Percentiles rank a stretch among this genome's conserved stretches.
Evolutionary conservation across 2,888 invertebrate genomes (phyloP).

Genomic region (Ommatoiulus sabulosus): DNA sequence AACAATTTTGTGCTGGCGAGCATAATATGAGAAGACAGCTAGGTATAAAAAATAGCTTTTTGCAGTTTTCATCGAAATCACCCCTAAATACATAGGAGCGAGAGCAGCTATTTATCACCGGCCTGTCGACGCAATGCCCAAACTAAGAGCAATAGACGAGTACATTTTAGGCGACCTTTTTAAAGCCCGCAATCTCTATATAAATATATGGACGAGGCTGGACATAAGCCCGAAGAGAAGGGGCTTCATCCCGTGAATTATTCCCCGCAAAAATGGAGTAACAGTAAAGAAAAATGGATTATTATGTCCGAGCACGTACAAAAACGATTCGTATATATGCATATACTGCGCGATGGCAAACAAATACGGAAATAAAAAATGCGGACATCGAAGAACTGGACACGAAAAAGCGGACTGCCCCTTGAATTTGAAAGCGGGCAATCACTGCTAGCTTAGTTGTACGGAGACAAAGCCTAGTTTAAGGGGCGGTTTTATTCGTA

Average conservation of each 20-base stretch:
- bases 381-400: not conserved
- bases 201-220: not conserved
- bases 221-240: not conserved
- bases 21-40: conserved; percentile 10
- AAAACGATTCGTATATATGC: not conserved
- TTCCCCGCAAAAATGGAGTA: not conserved
- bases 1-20: conserved; percentile 48
- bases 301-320: conserved; percentile 13
- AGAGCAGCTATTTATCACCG: conserved; percentile 47
- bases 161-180: conserved; percentile 49
- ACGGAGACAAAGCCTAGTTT: not conserved
- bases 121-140: not conserved
- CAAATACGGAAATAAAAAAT: not conserved
- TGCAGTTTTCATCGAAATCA: conserved; percentile 53
- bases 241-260: conserved; percentile 3
- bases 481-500: too few relatives aligned
- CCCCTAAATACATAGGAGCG: conserved; percentile 49
- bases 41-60: conserved; percentile 53
- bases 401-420: not conserved
- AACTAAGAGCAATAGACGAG: conserved; percentile 24
- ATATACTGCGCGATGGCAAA: too few relatives aligned
- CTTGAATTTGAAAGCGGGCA: not conserved
- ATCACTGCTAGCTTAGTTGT: not conserved
- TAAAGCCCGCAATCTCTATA: not conserved
- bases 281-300: not conserved